Evolutionary conservation across 2,888 invertebrate genomes (phyloP).

Genomic region (Cremastobaeus sp.): DNA sequence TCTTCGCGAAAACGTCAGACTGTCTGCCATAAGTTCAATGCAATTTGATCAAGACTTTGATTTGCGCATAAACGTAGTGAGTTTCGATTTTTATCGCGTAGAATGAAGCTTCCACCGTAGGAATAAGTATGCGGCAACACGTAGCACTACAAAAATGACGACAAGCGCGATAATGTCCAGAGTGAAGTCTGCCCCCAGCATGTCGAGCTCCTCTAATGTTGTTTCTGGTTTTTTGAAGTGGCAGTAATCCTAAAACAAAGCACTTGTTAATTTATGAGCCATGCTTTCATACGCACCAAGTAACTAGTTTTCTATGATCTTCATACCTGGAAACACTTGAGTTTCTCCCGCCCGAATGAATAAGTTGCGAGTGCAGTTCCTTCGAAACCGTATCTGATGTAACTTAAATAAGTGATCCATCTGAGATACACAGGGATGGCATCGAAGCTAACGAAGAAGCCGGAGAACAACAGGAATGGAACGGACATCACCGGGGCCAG

Average conservation of each 20-base stretch:
- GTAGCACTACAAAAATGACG: slow-evolving; percentile 87
- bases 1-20: slow-evolving; percentile 24
- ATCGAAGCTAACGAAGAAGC: slow-evolving; percentile 98
- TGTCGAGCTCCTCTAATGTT: slow-evolving; percentile 92
- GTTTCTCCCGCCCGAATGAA: slow-evolving; percentile 87
- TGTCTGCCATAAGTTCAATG: slow-evolving; percentile 6
- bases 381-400: slow-evolving; percentile 97
- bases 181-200: slow-evolving; percentile 88
- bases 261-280: no score
- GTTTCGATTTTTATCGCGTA: slow-evolving; percentile 82
- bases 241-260: slow-evolving; percentile 84
- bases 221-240: slow-evolving; percentile 90
- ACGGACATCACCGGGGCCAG: slow-evolving; percentile 98
- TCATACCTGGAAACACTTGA: slow-evolving; percentile 86
- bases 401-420: slow-evolving; percentile 97
- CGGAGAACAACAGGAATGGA: slow-evolving; percentile 96
- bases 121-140: slow-evolving; percentile 90
- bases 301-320: background rate
- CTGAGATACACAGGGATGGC: slow-evolving; percentile 96
- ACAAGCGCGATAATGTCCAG: slow-evolving; percentile 89
- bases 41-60: slow-evolving; percentile 15
- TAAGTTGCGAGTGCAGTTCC: slow-evolving; percentile 96
- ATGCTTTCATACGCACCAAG: no score
- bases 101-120: slow-evolving; percentile 91
- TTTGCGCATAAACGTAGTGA: background rate